Evolutionary conservation across 2,113 vertebrate species (phyloP), one percentile per base, ranked within the genome.

Genomic region (Myotis yumanensis): DNA sequence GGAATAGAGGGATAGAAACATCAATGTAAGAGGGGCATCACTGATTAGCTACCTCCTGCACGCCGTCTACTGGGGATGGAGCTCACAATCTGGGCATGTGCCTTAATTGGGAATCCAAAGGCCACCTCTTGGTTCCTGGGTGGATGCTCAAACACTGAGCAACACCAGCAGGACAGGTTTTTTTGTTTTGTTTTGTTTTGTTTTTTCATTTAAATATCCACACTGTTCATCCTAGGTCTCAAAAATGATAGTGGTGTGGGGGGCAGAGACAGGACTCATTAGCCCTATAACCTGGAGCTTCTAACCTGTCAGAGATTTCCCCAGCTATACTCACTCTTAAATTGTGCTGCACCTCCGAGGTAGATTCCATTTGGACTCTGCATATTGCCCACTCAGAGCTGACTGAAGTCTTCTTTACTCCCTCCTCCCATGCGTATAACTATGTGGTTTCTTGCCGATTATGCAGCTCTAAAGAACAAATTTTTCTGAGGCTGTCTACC

Each of bases 391-490:
- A 69, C n/a, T 62, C 52, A 64, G 0, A 54, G 23, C 12, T 51
- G 11, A 46, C 73, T 37, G 72, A 11, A 25, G 20, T 25, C 6
- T 72, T 48, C 51, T 75, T 46, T 32, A 37, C 75, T 14, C 23
- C 11, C 51, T 2, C 2, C 57, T 20, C 17, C 37, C 25, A 20
- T 1, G 1, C 11, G 8, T 15, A 1, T 18, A 40, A 22, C 43
- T 51, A 3, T 59, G 71, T 71, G 80, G 52, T 43, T 93, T 71
- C 62, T 52, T 16, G 80, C 22, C 83, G 25, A 91, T 52, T 57
- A 85, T 30, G 73, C 17, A 68, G 22, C 75, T 82, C 72, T 72
- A 57, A 86, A 93, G 92, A 89, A 28, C 46, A 83, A 32, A 86
- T 82, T 69, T 69, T 25, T 93, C 72, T 62, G 40, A 69, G 23